These are phyloP conservation scores for Nesidiocoris tenuis DNA, from an alignment of 2,888 invertebrate genomes.

Conservation along the genomic window DNA sequence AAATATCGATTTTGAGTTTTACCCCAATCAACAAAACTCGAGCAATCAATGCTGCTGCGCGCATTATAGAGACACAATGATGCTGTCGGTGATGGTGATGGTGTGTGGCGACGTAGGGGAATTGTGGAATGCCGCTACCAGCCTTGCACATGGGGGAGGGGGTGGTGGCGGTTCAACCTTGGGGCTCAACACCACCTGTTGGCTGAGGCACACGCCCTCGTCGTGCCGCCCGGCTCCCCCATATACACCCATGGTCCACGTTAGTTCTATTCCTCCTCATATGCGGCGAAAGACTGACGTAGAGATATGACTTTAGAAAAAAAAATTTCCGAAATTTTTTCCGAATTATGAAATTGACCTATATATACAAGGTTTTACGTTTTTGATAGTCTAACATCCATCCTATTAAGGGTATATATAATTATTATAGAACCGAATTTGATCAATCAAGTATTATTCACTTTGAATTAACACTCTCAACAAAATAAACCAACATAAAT, in stretches of 20 bases:
- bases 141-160: neutral
- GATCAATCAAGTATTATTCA: too few relatives aligned
- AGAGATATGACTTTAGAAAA: too few relatives aligned
- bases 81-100: neutral
- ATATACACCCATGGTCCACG: constrained; percentile 8
- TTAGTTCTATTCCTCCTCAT: neutral
- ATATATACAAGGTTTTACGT: too few relatives aligned
- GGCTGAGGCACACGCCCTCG: neutral
- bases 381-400: too few relatives aligned
- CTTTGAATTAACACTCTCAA: too few relatives aligned
- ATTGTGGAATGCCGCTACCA: constrained; percentile 5
- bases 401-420: too few relatives aligned
- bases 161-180: neutral
- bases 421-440: too few relatives aligned
- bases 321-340: too few relatives aligned
- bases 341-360: too few relatives aligned
- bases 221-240: neutral
- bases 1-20: too few relatives aligned
- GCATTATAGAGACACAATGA: neutral
- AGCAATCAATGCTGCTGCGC: neutral
- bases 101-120: neutral
- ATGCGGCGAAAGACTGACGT: too few relatives aligned
- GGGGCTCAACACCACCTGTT: constrained; percentile 8
- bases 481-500: too few relatives aligned
- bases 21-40: neutral